These are phyloP conservation scores for Drosophila lini DNA, from an alignment of 1,140 invertebrate genomes.

Conservation along the genomic window DNA sequence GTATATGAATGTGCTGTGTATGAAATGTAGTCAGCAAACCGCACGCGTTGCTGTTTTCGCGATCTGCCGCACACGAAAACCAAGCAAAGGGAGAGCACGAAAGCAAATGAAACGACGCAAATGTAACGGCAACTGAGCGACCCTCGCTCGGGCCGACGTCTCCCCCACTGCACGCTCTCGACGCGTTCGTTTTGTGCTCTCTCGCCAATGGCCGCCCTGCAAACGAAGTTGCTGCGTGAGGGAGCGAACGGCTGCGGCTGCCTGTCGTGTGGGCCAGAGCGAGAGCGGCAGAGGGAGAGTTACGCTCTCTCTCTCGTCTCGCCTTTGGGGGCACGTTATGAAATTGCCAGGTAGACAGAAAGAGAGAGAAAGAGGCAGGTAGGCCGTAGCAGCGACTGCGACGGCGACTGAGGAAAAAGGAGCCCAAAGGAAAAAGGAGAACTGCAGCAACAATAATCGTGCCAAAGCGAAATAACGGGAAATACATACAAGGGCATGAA, in stretches of 20 bases:
- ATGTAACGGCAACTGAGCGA: slow-evolving; percentile 65
- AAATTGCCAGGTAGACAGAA: slow-evolving; percentile 67
- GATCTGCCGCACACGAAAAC: slow-evolving; percentile 78
- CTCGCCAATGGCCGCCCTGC: slow-evolving; percentile 61
- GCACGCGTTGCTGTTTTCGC: slow-evolving; percentile 60
- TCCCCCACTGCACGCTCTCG: slow-evolving; percentile 46
- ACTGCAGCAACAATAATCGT: slow-evolving; percentile 71
- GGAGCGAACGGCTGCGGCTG: background rate
- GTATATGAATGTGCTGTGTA: slow-evolving; percentile 28
- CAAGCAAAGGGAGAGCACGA: slow-evolving; percentile 80
- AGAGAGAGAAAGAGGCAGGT: slow-evolving; percentile 38
- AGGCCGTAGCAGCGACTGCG: slow-evolving; percentile 31
- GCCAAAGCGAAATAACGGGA: slow-evolving; percentile 72
- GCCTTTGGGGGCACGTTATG: slow-evolving; percentile 73
- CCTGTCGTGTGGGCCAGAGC: slow-evolving; percentile 6
- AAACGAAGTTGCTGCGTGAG: slow-evolving; percentile 64
- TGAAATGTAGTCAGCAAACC: slow-evolving; percentile 67
- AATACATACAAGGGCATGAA: slow-evolving; percentile 28
- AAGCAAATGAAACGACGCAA: slow-evolving; percentile 77
- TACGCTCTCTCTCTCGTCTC: slow-evolving; percentile 17
- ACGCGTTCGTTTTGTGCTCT: slow-evolving; percentile 61
- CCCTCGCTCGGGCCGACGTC: slow-evolving; percentile 45
- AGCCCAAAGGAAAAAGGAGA: slow-evolving; percentile 47
- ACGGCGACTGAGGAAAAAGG: slow-evolving; percentile 52
- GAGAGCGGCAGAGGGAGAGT: slow-evolving; percentile 39